These are phyloP conservation scores for Babyrousa celebensis DNA, from an alignment of 2,797 vertebrate genomes.

Conservation along the genomic window DNA sequence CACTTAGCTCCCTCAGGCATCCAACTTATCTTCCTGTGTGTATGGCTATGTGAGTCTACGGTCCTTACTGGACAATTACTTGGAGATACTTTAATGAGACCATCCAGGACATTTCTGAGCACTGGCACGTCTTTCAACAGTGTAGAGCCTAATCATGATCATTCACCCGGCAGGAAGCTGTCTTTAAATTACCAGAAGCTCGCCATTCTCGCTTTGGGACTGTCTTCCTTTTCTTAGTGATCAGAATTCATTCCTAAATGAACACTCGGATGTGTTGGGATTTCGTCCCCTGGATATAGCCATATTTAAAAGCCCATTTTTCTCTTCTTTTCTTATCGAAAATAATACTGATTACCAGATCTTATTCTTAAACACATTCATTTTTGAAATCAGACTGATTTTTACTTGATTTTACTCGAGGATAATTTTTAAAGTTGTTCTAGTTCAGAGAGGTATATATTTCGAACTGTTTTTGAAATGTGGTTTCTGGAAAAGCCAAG, in stretches of 20 bases:
- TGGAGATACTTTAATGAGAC: neutral
- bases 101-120: neutral
- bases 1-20: neutral
- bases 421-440: slow-evolving; percentile 28
- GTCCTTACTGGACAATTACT: neutral
- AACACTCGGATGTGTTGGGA: neutral
- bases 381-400: slow-evolving; percentile 11
- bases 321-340: slow-evolving; percentile 27
- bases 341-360: neutral
- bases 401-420: slow-evolving; percentile 14
- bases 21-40: neutral
- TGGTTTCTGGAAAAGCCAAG: neutral
- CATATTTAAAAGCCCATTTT: neutral
- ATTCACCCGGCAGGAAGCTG: neutral
- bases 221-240: neutral
- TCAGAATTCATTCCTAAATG: slow-evolving; percentile 31
- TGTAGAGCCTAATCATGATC: neutral
- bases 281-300: neutral
- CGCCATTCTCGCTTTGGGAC: slow-evolving; percentile 1
- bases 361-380: neutral
- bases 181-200: slow-evolving; percentile 7
- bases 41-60: neutral
- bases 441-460: neutral
- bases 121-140: neutral
- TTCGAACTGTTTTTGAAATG: neutral